Conservation (phyloP, 53 echinoderm and acorn worm genomes). For the Luidia sarsii region DNA sequence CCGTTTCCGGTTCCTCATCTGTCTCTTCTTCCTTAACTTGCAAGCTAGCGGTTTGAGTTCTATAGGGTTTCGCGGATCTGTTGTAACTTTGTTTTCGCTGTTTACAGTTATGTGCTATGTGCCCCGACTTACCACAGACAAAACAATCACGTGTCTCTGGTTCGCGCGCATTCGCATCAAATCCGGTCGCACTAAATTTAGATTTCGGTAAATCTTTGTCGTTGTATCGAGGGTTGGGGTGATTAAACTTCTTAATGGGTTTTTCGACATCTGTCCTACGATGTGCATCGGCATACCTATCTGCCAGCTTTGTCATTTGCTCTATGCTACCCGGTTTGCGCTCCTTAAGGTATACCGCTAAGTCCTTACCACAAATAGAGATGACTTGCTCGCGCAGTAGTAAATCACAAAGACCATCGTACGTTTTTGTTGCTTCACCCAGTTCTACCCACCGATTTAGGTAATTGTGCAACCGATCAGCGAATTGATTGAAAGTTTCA, state of each 20-base stretch:
- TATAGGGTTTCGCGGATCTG: not conserved
- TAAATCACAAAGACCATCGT: conserved; percentile 15
- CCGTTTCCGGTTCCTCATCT: not conserved
- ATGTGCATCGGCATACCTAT: conserved; percentile 36
- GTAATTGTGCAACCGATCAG: conserved; percentile 7
- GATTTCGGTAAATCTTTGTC: not conserved
- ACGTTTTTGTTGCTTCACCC: conserved; percentile 1
- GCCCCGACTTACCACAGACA: conserved; percentile 19
- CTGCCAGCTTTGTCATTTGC: conserved; percentile 12
- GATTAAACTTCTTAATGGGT: not conserved
- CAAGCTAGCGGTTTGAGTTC: not conserved
- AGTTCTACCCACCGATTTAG: conserved; percentile 40
- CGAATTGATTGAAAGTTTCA: conserved; percentile 30
- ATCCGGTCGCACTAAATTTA: not conserved
- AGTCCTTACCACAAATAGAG: conserved; percentile 19
- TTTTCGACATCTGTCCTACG: not conserved
- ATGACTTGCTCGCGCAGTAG: conserved; percentile 26
- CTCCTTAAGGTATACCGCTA: conserved; percentile 28
- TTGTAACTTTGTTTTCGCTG: not conserved
- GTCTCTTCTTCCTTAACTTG: not conserved
- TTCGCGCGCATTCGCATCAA: not conserved
- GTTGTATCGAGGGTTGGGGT: not conserved
- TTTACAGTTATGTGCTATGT: conserved; percentile 35
- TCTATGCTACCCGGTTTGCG: conserved; percentile 4
- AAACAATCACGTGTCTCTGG: conserved; percentile 11